Base-by-base conservation (phyloP, 2,888 invertebrate species). In the Mythimna impura region DNA sequence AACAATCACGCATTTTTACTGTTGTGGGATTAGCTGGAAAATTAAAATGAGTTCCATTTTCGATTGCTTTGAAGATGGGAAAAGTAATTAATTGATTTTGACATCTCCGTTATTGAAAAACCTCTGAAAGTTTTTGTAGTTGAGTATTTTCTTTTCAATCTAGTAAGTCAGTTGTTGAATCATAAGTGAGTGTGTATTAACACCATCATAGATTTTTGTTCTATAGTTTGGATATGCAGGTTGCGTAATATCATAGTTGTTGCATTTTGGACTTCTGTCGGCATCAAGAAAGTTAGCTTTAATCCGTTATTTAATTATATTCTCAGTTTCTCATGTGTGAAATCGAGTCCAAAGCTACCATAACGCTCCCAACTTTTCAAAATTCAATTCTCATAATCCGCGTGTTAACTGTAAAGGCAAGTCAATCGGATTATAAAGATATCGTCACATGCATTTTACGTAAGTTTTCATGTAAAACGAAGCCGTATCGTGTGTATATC, bases 401-500 rank as follows among this genome's bases (percentile, higher is more conserved):
- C 55, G 30, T 62, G 61, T 73, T 76, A 71, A 58, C 43, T 52
- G 55, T 17, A 75, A 60, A 71, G 43, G 62, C 74, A 61, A 69
- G 66, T 54, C 63, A 68, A 61, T 72, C 52, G 64, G 71, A 78
- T 83, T 74, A 72, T 61, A 74, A 76, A 81, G 81, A 78, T 81
- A 81, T 61, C 69, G 71, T 74, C 76, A 71, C 73, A 86, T 60
- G 80, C 73, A 80, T 77, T 87, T 86, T 85, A 88, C 85, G 86
- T 89, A 88, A 89, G 83, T 80, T 80, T 84, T 81, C 75, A 78
- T 80, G 74, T 86, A 72, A 70, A 87, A 68, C 40, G 71, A 66
- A 58, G 54, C 58, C 61, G 47, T 88, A 86, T 86, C 82, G 72
- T 74, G 74, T 85, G 79, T 88, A 88, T 85, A 86, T 82, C 84